Evolutionary conservation across 2,888 invertebrate species (phyloP).

Genomic region (Plebejus anna): DNA sequence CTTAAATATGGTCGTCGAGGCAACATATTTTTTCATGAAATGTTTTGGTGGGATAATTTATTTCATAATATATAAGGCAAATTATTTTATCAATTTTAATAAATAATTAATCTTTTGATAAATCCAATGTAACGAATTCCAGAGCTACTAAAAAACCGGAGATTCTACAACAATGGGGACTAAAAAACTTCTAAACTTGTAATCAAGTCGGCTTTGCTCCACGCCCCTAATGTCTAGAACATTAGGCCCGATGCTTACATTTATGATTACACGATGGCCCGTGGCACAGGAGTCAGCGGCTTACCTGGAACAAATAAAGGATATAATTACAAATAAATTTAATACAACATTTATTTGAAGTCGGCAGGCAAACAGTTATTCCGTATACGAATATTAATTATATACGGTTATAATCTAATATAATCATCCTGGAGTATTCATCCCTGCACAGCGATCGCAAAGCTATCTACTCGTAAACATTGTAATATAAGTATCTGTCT

Average conservation of each 20-base stretch:
- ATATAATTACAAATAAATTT: neutral
- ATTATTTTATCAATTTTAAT: neutral
- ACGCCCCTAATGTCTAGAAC: slow-evolving; percentile 57
- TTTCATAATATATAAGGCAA: no score
- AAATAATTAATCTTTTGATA: slow-evolving; percentile 33
- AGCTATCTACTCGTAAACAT: no score
- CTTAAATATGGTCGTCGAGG: no score
- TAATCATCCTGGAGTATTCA: neutral
- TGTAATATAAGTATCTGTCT: no score
- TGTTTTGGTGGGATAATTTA: no score
- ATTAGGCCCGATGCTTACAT: no score
- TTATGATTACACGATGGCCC: slow-evolving; percentile 40
- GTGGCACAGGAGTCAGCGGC: slow-evolving; percentile 46
- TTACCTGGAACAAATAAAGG: slow-evolving; percentile 24
- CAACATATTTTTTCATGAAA: no score
- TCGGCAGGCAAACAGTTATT: neutral
- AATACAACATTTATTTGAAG: neutral
- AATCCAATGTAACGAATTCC: slow-evolving; percentile 42
- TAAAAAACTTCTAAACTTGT: slow-evolving; percentile 64
- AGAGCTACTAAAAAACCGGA: slow-evolving; percentile 43
- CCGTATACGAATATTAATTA: no score
- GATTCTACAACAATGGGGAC: slow-evolving; percentile 52
- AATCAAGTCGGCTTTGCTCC: slow-evolving; percentile 64
- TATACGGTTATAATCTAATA: no score
- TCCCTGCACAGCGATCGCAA: neutral